Base-by-base conservation (phyloP, 1,140 invertebrate species). In the Tetragnatha versicolor region DNA sequence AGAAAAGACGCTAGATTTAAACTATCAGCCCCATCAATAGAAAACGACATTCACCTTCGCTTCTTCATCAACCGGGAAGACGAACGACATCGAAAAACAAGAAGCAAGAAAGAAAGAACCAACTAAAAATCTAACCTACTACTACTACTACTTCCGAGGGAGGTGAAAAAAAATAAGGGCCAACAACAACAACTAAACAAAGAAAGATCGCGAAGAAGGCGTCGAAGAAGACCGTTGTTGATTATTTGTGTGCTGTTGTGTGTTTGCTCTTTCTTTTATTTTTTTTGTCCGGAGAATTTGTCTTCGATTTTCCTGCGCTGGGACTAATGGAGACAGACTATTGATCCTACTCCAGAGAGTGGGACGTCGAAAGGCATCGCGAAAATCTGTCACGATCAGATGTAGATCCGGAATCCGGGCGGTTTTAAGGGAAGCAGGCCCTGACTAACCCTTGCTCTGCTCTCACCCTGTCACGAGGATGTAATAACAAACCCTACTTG, bases 351-450 rank as follows among this genome's bases (percentile, higher is more conserved):
- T 58, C 29, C 2, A 9, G 27, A n/a, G n/a, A 31, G 29, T 33
- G 20, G 55, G 35, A 58, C 29, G 27, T 20, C 5, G 55, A 35
- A 33, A n/a, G 20, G 55, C 55, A 58, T 58, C 55, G 14, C 31
- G 29, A 58, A 31, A 58, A 58, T 58, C 29, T 58, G 29, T 58
- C 29, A 33, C 55, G 6, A 58, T 33, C 55, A 58, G 55, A 33
- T 33, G 55, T 33, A 58, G 5, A 58, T 31, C 27, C 31, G n/a
- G 22, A 33, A 58, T n/a, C 10, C 55, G 5, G 22, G 27, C 22
- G 20, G 22, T 53, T 53, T 58, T 20, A 33, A 20, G 31, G 17
- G 29, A 20, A 5, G 29, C 31, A 4, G 20, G 31, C 55, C 35
- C 6, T 14, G 35, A 17, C 31, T 35, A 31, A 58, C 29, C 17